These are phyloP conservation scores for Ormia ochracea DNA, from an alignment of 2,888 invertebrate species.

Conservation along the genomic window DNA sequence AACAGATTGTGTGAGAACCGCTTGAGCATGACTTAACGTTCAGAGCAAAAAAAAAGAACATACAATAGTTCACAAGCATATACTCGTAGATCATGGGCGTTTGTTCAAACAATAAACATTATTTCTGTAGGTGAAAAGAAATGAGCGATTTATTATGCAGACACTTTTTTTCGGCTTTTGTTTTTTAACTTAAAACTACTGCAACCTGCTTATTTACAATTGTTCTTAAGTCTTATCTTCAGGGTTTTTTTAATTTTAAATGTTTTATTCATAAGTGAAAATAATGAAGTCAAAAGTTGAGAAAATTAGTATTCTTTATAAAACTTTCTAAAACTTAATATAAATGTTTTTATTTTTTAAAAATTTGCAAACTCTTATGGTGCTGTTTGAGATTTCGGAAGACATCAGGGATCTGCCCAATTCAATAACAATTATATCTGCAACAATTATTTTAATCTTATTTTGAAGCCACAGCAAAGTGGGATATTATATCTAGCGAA, in stretches of 20 bases:
- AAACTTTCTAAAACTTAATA: too few species aligned
- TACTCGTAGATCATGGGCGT: slow-evolving; percentile 16
- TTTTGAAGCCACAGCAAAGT: background rate
- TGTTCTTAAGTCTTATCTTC: background rate
- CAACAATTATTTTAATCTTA: background rate
- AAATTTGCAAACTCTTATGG: too few species aligned
- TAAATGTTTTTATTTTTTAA: too few species aligned
- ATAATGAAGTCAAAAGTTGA: background rate
- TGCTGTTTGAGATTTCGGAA: too few species aligned
- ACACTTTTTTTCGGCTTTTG: slow-evolving; percentile 12
- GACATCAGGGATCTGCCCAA: too few species aligned
- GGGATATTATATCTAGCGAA: background rate
- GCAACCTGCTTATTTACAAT: slow-evolving; percentile 24
- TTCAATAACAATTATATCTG: background rate
- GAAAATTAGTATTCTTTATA: too few species aligned
- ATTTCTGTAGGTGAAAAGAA: slow-evolving; percentile 39
- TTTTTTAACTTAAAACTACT: background rate
- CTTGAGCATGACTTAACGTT: background rate
- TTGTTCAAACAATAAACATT: slow-evolving; percentile 6
- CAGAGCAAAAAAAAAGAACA: background rate
- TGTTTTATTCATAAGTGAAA: slow-evolving; percentile 37
- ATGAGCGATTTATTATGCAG: slow-evolving; percentile 45
- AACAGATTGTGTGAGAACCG: slow-evolving; percentile 36
- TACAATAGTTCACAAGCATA: background rate
- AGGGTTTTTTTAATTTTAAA: background rate